These are phyloP conservation scores for Isaurus tuberculatus DNA, from an alignment of 92 coral and sea anemone genomes.

Conservation along the genomic window DNA sequence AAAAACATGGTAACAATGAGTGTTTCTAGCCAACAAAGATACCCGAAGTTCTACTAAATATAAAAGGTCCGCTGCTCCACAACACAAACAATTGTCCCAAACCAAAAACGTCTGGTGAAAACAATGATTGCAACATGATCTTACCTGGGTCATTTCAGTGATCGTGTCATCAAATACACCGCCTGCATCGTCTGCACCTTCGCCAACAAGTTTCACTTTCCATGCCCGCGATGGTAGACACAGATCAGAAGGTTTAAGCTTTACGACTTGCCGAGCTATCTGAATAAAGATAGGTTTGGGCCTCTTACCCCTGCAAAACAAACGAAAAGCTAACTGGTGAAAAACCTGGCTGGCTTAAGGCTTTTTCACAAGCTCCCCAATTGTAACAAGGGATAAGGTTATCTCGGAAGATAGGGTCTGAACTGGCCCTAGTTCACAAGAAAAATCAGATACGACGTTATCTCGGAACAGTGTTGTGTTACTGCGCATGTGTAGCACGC, in stretches of 20 bases:
- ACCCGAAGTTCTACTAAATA: background rate
- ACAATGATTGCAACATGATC: background rate
- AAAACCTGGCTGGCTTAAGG: too few species aligned
- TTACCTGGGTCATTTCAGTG: constrained; percentile 93
- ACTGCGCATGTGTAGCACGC: too few species aligned
- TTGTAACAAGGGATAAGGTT: background rate
- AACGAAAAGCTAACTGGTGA: too few species aligned
- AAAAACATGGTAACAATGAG: too few species aligned
- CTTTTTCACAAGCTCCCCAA: background rate
- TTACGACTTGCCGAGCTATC: constrained; percentile 87
- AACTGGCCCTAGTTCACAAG: too few species aligned
- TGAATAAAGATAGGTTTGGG: constrained; percentile 77
- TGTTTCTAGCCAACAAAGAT: too few species aligned
- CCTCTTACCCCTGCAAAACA: constrained; percentile 69
- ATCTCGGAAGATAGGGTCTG: too few species aligned
- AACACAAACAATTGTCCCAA: background rate
- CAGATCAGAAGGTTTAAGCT: constrained; percentile 77
- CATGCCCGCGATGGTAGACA: constrained; percentile 91
- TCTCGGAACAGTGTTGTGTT: too few species aligned
- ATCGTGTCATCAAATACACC: constrained; percentile 94
- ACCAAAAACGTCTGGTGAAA: background rate
- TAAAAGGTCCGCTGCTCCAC: background rate
- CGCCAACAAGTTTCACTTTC: constrained; percentile 90
- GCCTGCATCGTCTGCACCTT: constrained; percentile 94
- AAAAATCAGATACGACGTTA: too few species aligned